Percentiles rank a stretch among this genome's conserved stretches.
Evolutionary conservation across 2,797 vertebrate genomes (phyloP).

Genomic region (Salarias fasciatus): DNA sequence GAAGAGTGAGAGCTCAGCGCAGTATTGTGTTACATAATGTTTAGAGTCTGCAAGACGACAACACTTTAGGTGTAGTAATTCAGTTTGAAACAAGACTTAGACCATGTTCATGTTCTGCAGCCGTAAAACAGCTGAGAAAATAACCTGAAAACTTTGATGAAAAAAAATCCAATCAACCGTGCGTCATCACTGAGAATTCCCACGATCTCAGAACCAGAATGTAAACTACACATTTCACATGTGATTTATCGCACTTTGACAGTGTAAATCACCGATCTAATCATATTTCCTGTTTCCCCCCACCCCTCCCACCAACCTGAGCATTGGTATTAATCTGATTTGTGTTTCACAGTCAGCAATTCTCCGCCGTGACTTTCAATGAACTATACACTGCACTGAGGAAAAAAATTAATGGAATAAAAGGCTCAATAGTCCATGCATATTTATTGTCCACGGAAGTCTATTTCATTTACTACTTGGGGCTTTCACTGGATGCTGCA

Average conservation of each 20-base stretch:
- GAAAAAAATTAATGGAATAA: background rate
- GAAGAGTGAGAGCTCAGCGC: constrained; percentile 12
- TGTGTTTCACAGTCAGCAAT: constrained; percentile 9
- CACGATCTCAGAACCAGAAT: background rate
- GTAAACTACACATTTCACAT: background rate
- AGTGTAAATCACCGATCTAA: constrained; percentile 10
- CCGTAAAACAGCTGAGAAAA: too few relatives aligned
- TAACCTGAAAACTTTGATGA: too few relatives aligned
- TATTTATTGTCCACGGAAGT: background rate
- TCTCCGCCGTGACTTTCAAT: background rate
- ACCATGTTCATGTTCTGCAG: too few relatives aligned
- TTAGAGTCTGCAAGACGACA: background rate
- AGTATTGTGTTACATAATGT: background rate
- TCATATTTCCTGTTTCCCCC: background rate
- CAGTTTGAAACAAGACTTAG: too few relatives aligned
- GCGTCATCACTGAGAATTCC: background rate
- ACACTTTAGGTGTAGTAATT: too few relatives aligned
- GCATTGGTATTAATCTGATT: constrained; percentile 6
- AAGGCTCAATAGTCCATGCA: too few relatives aligned
- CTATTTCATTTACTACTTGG: too few relatives aligned
- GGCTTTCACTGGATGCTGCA: background rate
- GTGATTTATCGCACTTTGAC: background rate
- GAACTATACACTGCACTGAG: background rate
- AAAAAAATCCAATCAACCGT: too few relatives aligned
- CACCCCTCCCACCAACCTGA: constrained; percentile 1